Evolutionary conservation across 2,113 vertebrate genomes (phyloP), one percentile per base, ranked within the genome.

Genomic region (Diglossa brunneiventris): DNA sequence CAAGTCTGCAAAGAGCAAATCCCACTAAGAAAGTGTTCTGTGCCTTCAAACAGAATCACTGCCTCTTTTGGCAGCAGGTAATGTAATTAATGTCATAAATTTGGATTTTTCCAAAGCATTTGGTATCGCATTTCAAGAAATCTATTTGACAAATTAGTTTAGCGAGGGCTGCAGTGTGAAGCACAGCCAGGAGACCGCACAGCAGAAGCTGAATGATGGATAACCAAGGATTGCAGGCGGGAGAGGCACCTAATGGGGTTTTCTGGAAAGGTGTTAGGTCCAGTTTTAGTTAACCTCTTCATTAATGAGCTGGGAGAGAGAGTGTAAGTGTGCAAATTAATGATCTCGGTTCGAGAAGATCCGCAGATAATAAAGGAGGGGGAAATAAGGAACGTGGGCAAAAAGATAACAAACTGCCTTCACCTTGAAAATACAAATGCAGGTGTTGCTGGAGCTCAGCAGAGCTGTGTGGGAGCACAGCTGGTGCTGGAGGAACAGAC

Each of bases 261-360:
- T 93, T 64, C 93, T 89, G 88, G 73, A 72, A 86, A 94, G 93
- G 83, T 87, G 66, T 68, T 78, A 66, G 94, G 93, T 84, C 86
- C 6, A 2, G 56, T 89, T 86, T 96, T 94, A 89, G 91, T 96
- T 95, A 96, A 95, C 92, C 90, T 95, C 86, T 95, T 90, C 92
- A 91, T 93, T 96, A 97, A 93, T 92, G 90, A 94, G 68, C 86
- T 92, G 86, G 73, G 86, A 95, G 68, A 86, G 14, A 44, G 37
- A 92, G n/a, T 84, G 18, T 76, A 78, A 95, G 69, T 3, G 82
- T 81, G 83, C 44, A 87, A 96, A 83, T 94, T 89, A 90, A 95
- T 96, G 86, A 92, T 86, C 89, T 94, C 26, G 0, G 27, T 56
- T 90, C 1, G 52, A 87, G 75, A 33, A 89, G 81, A 82, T 81